Evolutionary conservation across 2,888 invertebrate species (phyloP).

Genomic region (Sphaeridia pumilis): DNA sequence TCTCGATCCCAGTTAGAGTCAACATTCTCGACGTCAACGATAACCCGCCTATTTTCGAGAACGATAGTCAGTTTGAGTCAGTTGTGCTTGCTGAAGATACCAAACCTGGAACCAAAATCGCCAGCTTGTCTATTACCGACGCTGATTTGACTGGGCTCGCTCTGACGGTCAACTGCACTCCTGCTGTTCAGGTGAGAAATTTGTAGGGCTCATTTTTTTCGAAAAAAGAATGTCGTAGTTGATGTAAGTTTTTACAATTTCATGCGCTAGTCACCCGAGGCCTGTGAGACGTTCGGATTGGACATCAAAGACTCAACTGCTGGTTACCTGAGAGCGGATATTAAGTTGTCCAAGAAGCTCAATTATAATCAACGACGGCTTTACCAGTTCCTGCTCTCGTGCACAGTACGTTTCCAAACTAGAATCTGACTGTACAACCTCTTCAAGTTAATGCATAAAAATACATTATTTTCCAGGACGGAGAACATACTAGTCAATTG

Average conservation of each 20-base stretch:
- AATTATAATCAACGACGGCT: slow-evolving; percentile 67
- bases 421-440: background rate
- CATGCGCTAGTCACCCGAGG: slow-evolving; percentile 57
- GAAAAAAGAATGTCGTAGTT: background rate
- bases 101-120: slow-evolving; percentile 56
- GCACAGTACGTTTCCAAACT: slow-evolving; percentile 51
- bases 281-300: slow-evolving; percentile 59
- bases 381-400: slow-evolving; percentile 62
- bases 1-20: slow-evolving; percentile 63
- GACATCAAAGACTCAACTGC: slow-evolving; percentile 52
- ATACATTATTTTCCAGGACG: slow-evolving; percentile 51
- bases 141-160: slow-evolving; percentile 68
- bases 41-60: slow-evolving; percentile 63
- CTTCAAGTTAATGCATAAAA: background rate
- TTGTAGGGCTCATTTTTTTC: background rate
- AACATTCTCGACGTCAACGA: slow-evolving; percentile 82
- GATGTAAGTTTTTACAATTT: slow-evolving; percentile 32
- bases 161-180: slow-evolving; percentile 58
- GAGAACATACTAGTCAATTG: slow-evolving; percentile 57
- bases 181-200: no score
- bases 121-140: slow-evolving; percentile 64
- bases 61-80: slow-evolving; percentile 64
- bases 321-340: slow-evolving; percentile 52
- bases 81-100: slow-evolving; percentile 62
- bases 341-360: slow-evolving; percentile 56